Base-by-base conservation (phyloP, 2,888 invertebrate genomes). In the Mesorhabditis spiculigera region DNA sequence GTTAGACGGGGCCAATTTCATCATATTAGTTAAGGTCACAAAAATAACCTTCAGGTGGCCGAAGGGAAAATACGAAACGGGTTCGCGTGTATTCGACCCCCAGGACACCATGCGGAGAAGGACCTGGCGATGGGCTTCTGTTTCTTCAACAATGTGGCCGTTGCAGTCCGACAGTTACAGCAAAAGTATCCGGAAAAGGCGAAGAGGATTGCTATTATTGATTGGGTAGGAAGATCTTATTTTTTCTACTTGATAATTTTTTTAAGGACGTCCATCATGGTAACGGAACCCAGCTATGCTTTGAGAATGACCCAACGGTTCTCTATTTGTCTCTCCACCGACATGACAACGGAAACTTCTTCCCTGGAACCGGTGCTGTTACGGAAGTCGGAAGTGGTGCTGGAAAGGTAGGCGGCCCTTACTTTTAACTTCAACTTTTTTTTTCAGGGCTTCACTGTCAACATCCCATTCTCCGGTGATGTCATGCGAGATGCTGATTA, bases 291-390 rank as follows among this genome's bases (percentile, higher is more conserved):
- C 97, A 98, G 88, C 94, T 96, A 88, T 93, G 94, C 87, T 96
- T 97, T 89, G 97, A 96, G 88, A 92, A 93, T 86, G 94, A 95
- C 88, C 92, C 94, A 66, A 90, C 92, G 86, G 93, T 97, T 81
- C 90, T 98, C 81, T 98, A 97, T 89, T 90, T 98, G 85, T 95
- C 95, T 81, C 91, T 98, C 86, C 98, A 98, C 70, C 92, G 98
- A 81, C 97, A 98, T 90, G 98, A 98, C 90, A 94, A 95, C 87
- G 98, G 97, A 58, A 78, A 78, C 68, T 97, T 97, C 89, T 97
- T 97, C 89, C 97, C 97, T n/a, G 98, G 97, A 76, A 98, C 98
- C 4, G 98, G 98, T 71, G 93, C 93, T 66, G 93, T 93, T 63
- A 91, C 91, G 68, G 97, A 95, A 88, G 90, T 90, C 78, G 85